A percentile compares a stretch with the other conserved stretches of the same genome.
These are phyloP conservation scores for Rotaria magnacalcarata DNA, from an alignment of 2,888 invertebrate genomes.

Conservation along the genomic window DNA sequence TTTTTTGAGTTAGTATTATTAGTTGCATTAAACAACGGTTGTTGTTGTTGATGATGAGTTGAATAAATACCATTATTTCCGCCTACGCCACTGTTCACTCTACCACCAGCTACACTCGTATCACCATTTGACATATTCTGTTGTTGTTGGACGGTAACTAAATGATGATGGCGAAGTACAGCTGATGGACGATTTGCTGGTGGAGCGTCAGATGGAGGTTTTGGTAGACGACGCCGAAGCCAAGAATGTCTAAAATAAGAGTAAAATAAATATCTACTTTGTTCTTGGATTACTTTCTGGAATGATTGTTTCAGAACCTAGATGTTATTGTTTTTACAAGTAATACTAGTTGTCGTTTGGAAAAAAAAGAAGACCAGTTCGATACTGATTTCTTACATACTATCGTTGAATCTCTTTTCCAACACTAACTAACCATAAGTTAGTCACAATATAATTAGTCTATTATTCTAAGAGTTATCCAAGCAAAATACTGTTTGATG, in stretches of 20 bases:
- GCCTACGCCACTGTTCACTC: neutral
- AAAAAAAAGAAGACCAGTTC: too few species aligned
- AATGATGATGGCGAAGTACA: constrained; percentile 38
- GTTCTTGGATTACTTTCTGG: too few species aligned
- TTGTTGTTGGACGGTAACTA: neutral
- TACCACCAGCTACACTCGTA: constrained; percentile 14
- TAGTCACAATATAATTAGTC: too few species aligned
- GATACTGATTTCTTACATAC: too few species aligned
- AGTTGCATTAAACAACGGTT: neutral
- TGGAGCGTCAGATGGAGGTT: constrained; percentile 45
- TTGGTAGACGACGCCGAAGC: constrained; percentile 52
- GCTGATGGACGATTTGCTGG: constrained; percentile 39
- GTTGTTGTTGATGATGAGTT: constrained; percentile 12
- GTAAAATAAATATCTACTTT: too few species aligned
- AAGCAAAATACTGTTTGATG: too few species aligned
- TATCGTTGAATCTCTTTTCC: too few species aligned
- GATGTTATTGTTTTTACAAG: too few species aligned
- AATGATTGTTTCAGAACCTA: too few species aligned
- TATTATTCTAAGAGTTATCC: too few species aligned
- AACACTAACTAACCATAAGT: too few species aligned
- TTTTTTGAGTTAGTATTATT: neutral
- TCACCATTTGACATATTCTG: constrained; percentile 21
- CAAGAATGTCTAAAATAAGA: constrained; percentile 52
- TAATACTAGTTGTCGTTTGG: too few species aligned
- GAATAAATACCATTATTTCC: neutral